Evolutionary conservation across 2,797 vertebrate genomes (phyloP).

Genomic region (Lycodopsis pacificus): DNA sequence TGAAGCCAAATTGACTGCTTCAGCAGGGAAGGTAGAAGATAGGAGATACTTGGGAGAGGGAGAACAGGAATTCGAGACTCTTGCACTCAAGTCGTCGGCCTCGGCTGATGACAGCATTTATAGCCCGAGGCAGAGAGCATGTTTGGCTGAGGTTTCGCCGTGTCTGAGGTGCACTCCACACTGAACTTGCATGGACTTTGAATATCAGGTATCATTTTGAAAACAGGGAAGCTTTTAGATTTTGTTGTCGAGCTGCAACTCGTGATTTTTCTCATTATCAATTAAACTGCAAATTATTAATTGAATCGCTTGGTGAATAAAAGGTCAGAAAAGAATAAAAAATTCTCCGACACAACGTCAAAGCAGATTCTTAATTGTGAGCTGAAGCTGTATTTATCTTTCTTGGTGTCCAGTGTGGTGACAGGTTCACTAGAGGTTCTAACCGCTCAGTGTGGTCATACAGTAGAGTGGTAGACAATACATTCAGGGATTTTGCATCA

Average conservation of each 20-base stretch:
- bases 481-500: background rate
- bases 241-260: background rate
- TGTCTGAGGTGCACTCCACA: slow-evolving; percentile 24
- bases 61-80: slow-evolving; percentile 41
- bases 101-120: slow-evolving; percentile 21
- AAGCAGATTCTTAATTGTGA: background rate
- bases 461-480: background rate
- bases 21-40: slow-evolving; percentile 25
- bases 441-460: background rate
- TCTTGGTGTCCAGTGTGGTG: background rate
- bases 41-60: slow-evolving; percentile 11
- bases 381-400: background rate
- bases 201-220: background rate
- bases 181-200: slow-evolving; percentile 1
- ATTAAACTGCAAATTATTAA: background rate
- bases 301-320: background rate
- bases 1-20: slow-evolving; percentile 59
- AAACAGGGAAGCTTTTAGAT: background rate
- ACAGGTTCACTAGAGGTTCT: background rate
- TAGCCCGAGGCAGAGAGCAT: background rate
- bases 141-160: slow-evolving; percentile 11
- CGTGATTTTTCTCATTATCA: too few species aligned
- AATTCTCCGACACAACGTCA: background rate
- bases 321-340: background rate
- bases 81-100: slow-evolving; percentile 28